Conservation (phyloP, 2,888 invertebrate genomes). For the Ochropleura leucogaster region DNA sequence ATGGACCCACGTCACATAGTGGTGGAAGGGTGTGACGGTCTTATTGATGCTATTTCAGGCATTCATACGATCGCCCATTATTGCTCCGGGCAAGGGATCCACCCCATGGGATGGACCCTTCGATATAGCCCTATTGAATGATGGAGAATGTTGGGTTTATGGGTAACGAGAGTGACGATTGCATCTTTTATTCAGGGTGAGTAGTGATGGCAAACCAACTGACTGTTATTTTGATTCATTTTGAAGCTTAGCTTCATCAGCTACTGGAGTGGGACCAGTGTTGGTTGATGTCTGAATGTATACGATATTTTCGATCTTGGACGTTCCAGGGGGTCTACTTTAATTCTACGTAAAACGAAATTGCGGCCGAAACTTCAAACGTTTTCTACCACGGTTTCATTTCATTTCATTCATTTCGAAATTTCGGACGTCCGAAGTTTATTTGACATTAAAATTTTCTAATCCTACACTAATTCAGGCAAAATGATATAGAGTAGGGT, state of each 20-base stretch:
- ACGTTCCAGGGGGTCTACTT: too few relatives aligned
- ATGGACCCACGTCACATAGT: conserved; percentile 31
- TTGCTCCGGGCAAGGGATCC: conserved; percentile 16
- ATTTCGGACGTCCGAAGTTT: too few relatives aligned
- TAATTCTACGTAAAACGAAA: too few relatives aligned
- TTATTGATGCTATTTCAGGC: conserved; percentile 40
- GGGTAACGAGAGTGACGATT: conserved; percentile 11
- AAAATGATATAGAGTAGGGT: too few relatives aligned
- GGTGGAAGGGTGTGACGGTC: conserved; percentile 30
- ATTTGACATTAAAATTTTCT: too few relatives aligned
- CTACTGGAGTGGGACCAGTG: background rate
- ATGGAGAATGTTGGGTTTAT: conserved; percentile 20
- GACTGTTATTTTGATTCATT: background rate
- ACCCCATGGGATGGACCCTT: conserved; percentile 37
- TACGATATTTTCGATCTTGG: background rate
- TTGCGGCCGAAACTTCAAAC: too few relatives aligned
- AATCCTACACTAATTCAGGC: too few relatives aligned
- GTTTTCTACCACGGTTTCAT: too few relatives aligned
- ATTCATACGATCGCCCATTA: conserved; percentile 45
- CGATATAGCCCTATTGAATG: conserved; percentile 21
- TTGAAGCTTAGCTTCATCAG: background rate
- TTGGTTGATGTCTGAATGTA: background rate
- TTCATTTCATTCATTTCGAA: too few relatives aligned
- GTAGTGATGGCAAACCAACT: background rate
- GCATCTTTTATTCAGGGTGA: conserved; percentile 27